Percentiles rank a stretch among this genome's conserved stretches.
phyloP scores from a whole-genome alignment of 1,140 invertebrate species.

The Zophobas morio region DNA sequence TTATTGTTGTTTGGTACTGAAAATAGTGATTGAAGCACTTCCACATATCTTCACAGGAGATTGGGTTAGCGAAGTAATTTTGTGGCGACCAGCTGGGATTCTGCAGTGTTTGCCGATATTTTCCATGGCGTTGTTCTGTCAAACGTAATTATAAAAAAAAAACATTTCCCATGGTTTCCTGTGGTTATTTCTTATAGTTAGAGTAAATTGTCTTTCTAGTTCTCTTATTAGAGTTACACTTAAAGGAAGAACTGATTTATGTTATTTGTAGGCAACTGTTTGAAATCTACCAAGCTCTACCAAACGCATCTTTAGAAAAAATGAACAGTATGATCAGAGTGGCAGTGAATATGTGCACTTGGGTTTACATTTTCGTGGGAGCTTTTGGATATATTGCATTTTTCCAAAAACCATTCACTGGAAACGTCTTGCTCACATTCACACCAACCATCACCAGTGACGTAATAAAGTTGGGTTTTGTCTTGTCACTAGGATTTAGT shows the following conservation, averaged over 20 bases:
- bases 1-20: conserved; percentile 90
- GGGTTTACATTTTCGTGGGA: conserved; percentile 90
- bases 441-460: conserved; percentile 85
- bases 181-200: conserved; percentile 60
- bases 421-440: conserved; percentile 93
- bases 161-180: no score
- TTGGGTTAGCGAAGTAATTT: conserved; percentile 83
- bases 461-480: conserved; percentile 94
- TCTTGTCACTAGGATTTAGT: conserved; percentile 94
- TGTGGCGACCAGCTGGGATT: conserved; percentile 88
- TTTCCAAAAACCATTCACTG: conserved; percentile 83
- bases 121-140: conserved; percentile 95
- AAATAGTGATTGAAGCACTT: conserved; percentile 84
- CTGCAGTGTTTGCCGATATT: conserved; percentile 95
- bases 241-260: conserved; percentile 7
- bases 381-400: conserved; percentile 97
- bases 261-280: conserved; percentile 85
- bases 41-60: conserved; percentile 80
- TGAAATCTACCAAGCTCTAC: conserved; percentile 93
- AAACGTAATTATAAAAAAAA: conserved; percentile 77
- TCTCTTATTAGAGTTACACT: background rate
- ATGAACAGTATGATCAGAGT: conserved; percentile 90
- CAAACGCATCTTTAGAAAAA: conserved; percentile 89
- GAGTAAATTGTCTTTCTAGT: background rate
- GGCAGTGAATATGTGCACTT: conserved; percentile 92